Conservation (phyloP, 1,140 invertebrate species). For the Aphidius gifuensis region DNA sequence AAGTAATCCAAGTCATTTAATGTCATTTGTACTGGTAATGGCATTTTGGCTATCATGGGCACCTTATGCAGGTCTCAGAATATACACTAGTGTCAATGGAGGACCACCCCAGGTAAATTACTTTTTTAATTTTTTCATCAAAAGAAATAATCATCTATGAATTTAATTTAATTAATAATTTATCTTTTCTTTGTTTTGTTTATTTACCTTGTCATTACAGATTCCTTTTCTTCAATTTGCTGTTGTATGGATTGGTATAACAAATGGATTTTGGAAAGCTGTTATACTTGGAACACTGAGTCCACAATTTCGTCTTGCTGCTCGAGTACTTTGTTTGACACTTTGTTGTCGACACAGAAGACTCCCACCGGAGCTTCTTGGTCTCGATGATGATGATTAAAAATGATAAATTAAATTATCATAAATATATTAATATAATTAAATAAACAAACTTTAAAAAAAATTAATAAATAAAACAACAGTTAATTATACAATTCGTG, state of each 20-base stretch:
- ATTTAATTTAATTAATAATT: not conserved
- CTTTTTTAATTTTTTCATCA: not conserved
- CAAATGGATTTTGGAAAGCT: conserved; percentile 93
- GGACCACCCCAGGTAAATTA: conserved; percentile 51
- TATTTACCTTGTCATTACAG: conserved; percentile 43
- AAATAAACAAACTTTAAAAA: conserved; percentile 13
- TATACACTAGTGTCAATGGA: conserved; percentile 55
- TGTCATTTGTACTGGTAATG: conserved; percentile 88
- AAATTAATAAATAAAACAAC: conserved; percentile 23
- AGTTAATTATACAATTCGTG: conserved; percentile 14
- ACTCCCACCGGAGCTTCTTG: conserved; percentile 77
- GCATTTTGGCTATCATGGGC: conserved; percentile 91
- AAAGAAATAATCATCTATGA: no score
- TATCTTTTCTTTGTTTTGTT: not conserved
- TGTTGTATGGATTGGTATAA: conserved; percentile 88
- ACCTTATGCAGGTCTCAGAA: conserved; percentile 77
- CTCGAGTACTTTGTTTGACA: conserved; percentile 84
- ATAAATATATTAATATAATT: conserved; percentile 7
- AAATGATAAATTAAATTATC: not conserved
- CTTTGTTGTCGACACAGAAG: conserved; percentile 78
- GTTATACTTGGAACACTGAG: conserved; percentile 83
- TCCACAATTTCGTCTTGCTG: conserved; percentile 83
- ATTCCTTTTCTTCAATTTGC: conserved; percentile 86
- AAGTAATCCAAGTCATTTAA: conserved; percentile 88
- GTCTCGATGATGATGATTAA: conserved; percentile 79